phyloP scores from a whole-genome alignment of 92 coral and sea anemone species.

The Bergia sp. region DNA sequence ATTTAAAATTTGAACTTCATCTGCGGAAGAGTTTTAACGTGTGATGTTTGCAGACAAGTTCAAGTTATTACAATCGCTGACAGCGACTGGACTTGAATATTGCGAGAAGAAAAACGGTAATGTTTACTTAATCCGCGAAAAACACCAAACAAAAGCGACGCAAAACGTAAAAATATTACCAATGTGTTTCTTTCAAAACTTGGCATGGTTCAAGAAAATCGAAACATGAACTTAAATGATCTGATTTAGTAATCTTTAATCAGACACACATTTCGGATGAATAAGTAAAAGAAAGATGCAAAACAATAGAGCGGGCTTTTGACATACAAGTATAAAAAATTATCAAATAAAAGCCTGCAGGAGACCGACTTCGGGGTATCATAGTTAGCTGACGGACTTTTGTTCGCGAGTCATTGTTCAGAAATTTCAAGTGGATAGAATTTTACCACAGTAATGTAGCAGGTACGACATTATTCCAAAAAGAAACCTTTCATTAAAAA shows the following conservation, averaged over 20 bases:
- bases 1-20: conserved; percentile 22
- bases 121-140: conserved; percentile 11
- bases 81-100: neutral
- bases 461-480: conserved; percentile 4
- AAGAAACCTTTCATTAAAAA: neutral
- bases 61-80: conserved; percentile 11
- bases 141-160: conserved; percentile 17
- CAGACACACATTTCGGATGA: neutral
- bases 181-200: neutral
- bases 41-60: conserved; percentile 2
- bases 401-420: conserved; percentile 4
- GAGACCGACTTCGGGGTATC: neutral
- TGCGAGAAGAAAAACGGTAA: conserved; percentile 8
- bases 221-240: neutral
- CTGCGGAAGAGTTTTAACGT: conserved; percentile 10
- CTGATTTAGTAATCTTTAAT: neutral
- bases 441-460: conserved; percentile 3
- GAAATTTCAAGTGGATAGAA: conserved; percentile 4
- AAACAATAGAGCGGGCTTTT: conserved; percentile 22
- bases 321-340: conserved; percentile 20
- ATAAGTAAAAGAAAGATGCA: neutral
- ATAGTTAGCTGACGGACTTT: neutral
- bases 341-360: conserved; percentile 25
- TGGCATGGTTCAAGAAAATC: neutral
- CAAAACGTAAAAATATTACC: neutral